Evolutionary conservation across 2,888 invertebrate genomes (phyloP).

Genomic region (Caenorhabditis sulstoni): DNA sequence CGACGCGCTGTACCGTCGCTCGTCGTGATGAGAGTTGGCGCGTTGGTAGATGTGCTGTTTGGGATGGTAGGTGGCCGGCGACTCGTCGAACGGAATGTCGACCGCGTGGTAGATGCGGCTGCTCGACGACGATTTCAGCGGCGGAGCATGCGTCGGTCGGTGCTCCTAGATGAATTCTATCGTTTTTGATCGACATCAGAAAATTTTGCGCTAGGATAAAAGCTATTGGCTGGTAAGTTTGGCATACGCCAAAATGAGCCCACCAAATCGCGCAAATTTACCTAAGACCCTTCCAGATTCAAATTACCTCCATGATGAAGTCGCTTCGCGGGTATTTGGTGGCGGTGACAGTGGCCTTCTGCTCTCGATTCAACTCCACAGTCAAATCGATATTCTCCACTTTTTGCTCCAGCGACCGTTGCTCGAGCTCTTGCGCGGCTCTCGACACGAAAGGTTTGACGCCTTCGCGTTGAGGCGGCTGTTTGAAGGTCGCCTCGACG

Average conservation of each 20-base stretch:
- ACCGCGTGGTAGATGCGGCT: constrained; percentile 65
- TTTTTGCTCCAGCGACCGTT: constrained; percentile 7
- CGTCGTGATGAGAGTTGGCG: constrained; percentile 7
- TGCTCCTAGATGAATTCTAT: too few relatives aligned
- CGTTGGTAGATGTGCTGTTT: constrained; percentile 5
- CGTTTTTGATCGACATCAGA: too few relatives aligned
- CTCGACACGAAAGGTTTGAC: constrained; percentile 55
- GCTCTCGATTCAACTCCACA: constrained; percentile 68
- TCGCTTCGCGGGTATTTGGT: constrained; percentile 63
- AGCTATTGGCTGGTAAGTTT: too few relatives aligned
- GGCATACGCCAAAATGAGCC: too few relatives aligned
- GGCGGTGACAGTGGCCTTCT: constrained; percentile 66
- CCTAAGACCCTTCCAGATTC: too few relatives aligned
- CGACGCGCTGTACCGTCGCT: constrained; percentile 15
- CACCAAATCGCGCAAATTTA: too few relatives aligned
- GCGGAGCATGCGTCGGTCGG: constrained; percentile 16
- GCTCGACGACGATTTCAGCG: constrained; percentile 34
- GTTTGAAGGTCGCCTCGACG: constrained; percentile 60
- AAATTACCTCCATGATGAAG: constrained; percentile 44
- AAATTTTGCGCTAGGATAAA: too few relatives aligned
- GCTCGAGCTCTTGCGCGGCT: constrained; percentile 38
- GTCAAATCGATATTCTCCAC: constrained; percentile 62
- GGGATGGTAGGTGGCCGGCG: constrained; percentile 60
- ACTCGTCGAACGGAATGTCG: constrained; percentile 71
- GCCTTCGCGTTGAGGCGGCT: constrained; percentile 51